Evolutionary conservation across 2,888 invertebrate genomes (phyloP).

Genomic region (Thysanoteuthis rhombus): DNA sequence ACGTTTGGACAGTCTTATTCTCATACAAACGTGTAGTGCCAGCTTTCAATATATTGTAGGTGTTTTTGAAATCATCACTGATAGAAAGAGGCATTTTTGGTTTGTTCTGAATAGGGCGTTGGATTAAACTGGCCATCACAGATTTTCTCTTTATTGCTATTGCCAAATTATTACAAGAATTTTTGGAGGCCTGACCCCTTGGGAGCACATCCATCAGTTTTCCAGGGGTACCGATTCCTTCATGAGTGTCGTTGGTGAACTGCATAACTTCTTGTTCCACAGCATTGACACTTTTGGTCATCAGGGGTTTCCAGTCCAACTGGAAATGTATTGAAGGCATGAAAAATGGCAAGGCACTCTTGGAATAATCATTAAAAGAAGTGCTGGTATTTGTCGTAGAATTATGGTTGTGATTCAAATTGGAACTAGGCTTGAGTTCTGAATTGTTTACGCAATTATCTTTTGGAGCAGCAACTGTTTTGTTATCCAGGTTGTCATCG

Average conservation of each 20-base stretch:
- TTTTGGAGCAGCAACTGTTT: neutral
- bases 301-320: neutral
- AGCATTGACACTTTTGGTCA: neutral
- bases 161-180: neutral
- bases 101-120: no score
- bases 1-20: no score
- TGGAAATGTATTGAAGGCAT: slow-evolving; percentile 29
- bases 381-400: neutral
- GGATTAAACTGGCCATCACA: no score
- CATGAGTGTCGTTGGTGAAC: neutral
- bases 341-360: slow-evolving; percentile 14
- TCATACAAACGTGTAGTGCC: no score
- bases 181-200: neutral
- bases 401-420: neutral
- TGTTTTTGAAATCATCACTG: no score
- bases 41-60: no score
- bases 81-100: no score
- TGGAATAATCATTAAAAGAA: neutral
- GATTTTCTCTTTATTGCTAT: no score
- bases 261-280: neutral
- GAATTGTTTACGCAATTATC: neutral
- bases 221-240: neutral
- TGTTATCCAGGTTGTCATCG: neutral
- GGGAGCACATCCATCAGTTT: neutral
- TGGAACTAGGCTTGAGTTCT: neutral